Evolutionary conservation across 2,113 vertebrate species (phyloP).

Genomic region (Podarcis muralis): DNA sequence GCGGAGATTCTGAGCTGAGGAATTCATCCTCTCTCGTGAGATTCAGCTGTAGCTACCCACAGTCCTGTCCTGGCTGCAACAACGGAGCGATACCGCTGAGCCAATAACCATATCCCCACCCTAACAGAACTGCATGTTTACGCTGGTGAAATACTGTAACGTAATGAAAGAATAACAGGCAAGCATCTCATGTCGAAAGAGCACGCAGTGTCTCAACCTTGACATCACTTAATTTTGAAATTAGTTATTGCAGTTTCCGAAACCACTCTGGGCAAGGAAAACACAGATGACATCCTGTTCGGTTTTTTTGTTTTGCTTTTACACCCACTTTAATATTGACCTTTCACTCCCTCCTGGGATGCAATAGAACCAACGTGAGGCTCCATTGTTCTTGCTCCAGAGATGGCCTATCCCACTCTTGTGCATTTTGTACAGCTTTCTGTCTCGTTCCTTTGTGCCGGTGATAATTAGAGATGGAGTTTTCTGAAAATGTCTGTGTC

Average conservation of each 20-base stretch:
- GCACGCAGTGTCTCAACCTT: conserved; percentile 19
- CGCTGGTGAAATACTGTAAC: background rate
- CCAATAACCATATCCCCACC: background rate
- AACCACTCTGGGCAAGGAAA: conserved; percentile 63
- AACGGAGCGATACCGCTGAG: background rate
- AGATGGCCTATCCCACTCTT: conserved; percentile 52
- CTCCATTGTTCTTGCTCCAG: too few relatives aligned
- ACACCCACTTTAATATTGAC: conserved; percentile 56
- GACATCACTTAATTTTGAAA: conserved; percentile 38
- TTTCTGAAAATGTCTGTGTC: too few relatives aligned
- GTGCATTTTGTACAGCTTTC: conserved; percentile 51
- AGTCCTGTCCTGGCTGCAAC: background rate
- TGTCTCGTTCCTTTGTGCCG: conserved; percentile 16
- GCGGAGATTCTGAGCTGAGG: background rate
- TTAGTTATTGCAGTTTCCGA: conserved; percentile 59
- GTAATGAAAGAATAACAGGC: background rate
- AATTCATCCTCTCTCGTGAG: background rate
- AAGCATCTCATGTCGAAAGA: background rate
- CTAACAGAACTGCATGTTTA: background rate
- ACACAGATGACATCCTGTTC: conserved; percentile 57
- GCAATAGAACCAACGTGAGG: conserved; percentile 60
- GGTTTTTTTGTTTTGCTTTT: conserved; percentile 66
- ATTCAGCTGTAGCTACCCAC: background rate
- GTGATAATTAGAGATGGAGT: background rate
- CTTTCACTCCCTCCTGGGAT: conserved; percentile 70